These are phyloP conservation scores for Acromyrmex charruanus DNA, from an alignment of 1,140 invertebrate genomes.

Conservation along the genomic window DNA sequence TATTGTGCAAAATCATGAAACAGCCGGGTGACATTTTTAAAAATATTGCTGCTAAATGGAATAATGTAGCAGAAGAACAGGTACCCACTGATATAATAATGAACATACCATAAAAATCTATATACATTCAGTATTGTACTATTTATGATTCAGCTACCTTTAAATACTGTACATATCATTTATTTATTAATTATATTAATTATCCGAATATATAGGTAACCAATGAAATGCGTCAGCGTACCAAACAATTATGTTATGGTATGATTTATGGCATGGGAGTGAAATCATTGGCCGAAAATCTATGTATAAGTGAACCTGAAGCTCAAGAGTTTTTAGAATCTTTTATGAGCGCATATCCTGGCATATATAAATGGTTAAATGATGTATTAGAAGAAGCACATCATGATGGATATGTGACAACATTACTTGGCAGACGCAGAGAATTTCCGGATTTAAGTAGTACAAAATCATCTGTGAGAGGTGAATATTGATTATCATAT, in stretches of 20 bases:
- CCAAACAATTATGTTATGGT: conserved; percentile 98
- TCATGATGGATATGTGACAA: conserved; percentile 93
- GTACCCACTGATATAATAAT: conserved; percentile 84
- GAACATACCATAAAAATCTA: not conserved
- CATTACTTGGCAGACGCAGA: conserved; percentile 92
- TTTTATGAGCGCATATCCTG: conserved; percentile 95
- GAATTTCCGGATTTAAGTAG: conserved; percentile 93
- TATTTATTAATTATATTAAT: conserved; percentile 49
- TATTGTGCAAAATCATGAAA: conserved; percentile 91
- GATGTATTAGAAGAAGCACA: conserved; percentile 90
- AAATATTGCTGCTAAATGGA: conserved; percentile 94
- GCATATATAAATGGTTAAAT: conserved; percentile 90
- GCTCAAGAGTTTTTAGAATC: conserved; percentile 93
- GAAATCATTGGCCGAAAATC: conserved; percentile 93
- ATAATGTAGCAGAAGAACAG: conserved; percentile 88
- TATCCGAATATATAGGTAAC: conserved; percentile 87
- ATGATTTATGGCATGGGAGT: conserved; percentile 99
- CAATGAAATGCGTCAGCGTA: conserved; percentile 92
- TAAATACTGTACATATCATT: conserved; percentile 29
- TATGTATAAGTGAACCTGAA: conserved; percentile 93
- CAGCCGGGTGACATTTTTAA: conserved; percentile 94
- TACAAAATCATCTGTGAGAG: conserved; percentile 87
- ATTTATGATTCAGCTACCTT: not conserved
- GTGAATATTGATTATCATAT: conserved; percentile 83
- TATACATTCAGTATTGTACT: not conserved